Base-by-base conservation (phyloP, 64 coral and sea anemone genomes). In the Trachythela sp. region DNA sequence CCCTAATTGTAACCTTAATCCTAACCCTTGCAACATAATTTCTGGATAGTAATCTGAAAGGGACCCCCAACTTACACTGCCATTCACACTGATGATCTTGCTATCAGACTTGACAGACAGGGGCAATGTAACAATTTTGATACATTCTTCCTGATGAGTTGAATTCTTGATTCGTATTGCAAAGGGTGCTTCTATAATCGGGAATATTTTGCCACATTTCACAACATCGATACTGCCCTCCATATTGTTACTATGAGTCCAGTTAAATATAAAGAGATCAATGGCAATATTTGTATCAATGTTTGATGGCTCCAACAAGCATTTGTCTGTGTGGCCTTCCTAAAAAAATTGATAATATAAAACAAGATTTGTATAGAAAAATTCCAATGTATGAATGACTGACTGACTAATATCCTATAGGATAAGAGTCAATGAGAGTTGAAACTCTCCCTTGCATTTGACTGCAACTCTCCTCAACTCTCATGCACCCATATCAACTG, bases 11-110 rank as follows among this genome's bases (percentile, higher is more conserved):
- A n/a, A n/a, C n/a, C n/a, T n/a, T n/a, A n/a, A n/a, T n/a, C n/a
- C n/a, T n/a, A n/a, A n/a, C n/a, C n/a, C n/a, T n/a, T n/a, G n/a
- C n/a, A n/a, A n/a, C n/a, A n/a, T n/a, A 45, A 8, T n/a, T 9
- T 37, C 2, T 35, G 35, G 32, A 33, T 83, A 92, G 40, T 49
- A 22, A 59, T 67, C 34, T 36, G 18, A 86, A 76, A 54, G 22
- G 43, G 39, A 34, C 56, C 9, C 18, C 29, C 27, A 8, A 26
- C 13, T 18, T 54, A 36, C 31, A 89, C 92, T 93, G 56, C 88
- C 92, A n/a, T 86, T 93, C 56, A 59, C 87, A 60, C 64, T 89
- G 39, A 83, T 80, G 24, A 24, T 56, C 50, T 59, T 49, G 40
- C 84, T 45, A 48, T 75, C 49, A 6, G 8, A 52, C 27, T 42